Evolutionary conservation across 2,888 invertebrate genomes (phyloP).

Genomic region (Andrena flavipes): DNA sequence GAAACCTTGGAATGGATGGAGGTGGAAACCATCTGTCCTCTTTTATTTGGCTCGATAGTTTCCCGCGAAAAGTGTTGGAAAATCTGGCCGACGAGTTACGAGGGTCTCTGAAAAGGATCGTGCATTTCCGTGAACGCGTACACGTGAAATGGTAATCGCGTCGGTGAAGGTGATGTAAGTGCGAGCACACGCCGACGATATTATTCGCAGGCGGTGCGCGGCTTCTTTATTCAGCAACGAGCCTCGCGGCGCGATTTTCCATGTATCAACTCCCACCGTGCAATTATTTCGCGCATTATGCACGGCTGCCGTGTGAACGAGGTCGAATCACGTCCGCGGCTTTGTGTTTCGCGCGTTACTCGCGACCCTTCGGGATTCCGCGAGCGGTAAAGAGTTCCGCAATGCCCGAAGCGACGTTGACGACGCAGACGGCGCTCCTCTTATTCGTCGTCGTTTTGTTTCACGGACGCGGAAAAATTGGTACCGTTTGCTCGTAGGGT

Average conservation of each 20-base stretch:
- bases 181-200: conserved; percentile 39
- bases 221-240: conserved; percentile 45
- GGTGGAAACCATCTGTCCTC: too few species aligned
- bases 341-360: conserved; percentile 34
- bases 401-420: not conserved
- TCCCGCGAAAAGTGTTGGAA: not conserved
- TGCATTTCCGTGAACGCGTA: not conserved
- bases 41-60: too few species aligned
- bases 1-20: too few species aligned
- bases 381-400: not conserved
- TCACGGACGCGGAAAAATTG: conserved; percentile 15
- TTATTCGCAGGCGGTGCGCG: conserved; percentile 26
- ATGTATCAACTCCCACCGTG: conserved; percentile 47
- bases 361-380: conserved; percentile 26
- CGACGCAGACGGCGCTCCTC: not conserved
- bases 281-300: conserved; percentile 56
- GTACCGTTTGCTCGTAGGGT: conserved; percentile 17
- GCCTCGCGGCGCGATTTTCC: conserved; percentile 60
- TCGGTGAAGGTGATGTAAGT: conserved; percentile 39
- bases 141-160: conserved; percentile 19
- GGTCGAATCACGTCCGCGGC: conserved; percentile 62
- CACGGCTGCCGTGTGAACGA: conserved; percentile 62
- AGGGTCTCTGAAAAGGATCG: conserved; percentile 4
- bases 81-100: conserved; percentile 2
- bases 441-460: conserved; percentile 30